phyloP scores from a whole-genome alignment of 2,888 invertebrate genomes.

The Tipula helvola region DNA sequence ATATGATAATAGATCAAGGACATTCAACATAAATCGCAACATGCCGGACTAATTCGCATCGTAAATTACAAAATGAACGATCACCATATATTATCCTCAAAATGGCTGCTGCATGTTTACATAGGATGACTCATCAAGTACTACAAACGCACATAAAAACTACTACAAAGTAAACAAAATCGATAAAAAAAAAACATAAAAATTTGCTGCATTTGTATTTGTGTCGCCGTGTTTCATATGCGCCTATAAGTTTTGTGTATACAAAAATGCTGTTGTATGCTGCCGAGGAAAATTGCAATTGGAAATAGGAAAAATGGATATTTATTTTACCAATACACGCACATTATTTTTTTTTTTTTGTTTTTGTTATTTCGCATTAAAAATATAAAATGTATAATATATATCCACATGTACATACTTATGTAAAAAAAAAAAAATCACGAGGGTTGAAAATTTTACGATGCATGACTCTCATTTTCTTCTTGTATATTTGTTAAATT shows the following conservation, averaged over 20 bases:
- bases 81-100: neutral
- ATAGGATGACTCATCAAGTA: neutral
- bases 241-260: neutral
- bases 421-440: neutral
- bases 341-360: neutral
- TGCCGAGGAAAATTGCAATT: neutral
- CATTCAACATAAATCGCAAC: neutral
- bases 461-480: constrained; percentile 4
- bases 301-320: neutral
- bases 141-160: neutral
- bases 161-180: neutral
- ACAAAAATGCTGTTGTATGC: neutral
- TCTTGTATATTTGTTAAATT: neutral
- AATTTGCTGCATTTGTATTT: neutral
- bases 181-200: neutral
- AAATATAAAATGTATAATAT: neutral
- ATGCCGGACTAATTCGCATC: neutral
- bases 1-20: neutral
- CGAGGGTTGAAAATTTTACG: constrained; percentile 4
- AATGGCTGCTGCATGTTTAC: neutral
- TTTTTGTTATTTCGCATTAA: neutral
- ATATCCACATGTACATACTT: neutral
- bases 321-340: neutral
- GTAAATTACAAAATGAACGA: neutral
- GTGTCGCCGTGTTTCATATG: neutral